Evolutionary conservation across 1,140 invertebrate genomes (phyloP).

Genomic region (Teleopsis dalmanni): DNA sequence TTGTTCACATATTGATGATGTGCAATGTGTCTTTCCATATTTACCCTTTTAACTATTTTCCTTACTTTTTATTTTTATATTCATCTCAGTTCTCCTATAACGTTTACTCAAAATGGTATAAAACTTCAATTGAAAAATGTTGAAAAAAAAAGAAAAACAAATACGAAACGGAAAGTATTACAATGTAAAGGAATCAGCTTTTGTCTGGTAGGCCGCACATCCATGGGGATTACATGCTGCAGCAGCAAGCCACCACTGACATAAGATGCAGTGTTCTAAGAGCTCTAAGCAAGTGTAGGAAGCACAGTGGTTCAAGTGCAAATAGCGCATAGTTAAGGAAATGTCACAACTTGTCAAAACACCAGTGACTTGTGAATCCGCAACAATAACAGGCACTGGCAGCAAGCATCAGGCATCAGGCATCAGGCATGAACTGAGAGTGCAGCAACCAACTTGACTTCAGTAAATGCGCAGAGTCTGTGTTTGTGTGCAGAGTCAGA

Average conservation of each 20-base stretch:
- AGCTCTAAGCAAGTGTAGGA: too few species aligned
- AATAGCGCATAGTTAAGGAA: constrained; percentile 3
- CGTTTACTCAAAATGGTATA: background rate
- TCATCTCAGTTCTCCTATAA: background rate
- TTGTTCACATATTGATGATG: background rate
- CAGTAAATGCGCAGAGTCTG: background rate
- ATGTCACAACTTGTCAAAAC: constrained; percentile 7
- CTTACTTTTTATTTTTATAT: background rate
- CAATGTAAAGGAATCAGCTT: background rate
- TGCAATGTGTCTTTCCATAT: constrained; percentile 1
- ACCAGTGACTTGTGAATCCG: background rate
- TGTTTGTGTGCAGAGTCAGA: background rate
- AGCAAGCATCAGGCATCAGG: background rate
- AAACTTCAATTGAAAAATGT: background rate
- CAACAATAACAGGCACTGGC: background rate
- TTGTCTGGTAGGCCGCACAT: background rate
- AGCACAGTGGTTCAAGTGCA: background rate
- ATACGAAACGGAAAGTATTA: background rate
- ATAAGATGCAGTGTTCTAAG: too few species aligned
- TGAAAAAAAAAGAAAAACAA: background rate
- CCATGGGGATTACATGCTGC: too few species aligned
- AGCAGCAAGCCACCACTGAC: too few species aligned
- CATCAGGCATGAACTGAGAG: too few species aligned
- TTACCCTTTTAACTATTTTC: background rate
- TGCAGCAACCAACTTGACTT: too few species aligned